Percentiles rank a stretch among this genome's conserved stretches.
These are phyloP conservation scores for Pedionomus torquatus DNA, from an alignment of 2,113 vertebrate genomes.

Conservation along the genomic window DNA sequence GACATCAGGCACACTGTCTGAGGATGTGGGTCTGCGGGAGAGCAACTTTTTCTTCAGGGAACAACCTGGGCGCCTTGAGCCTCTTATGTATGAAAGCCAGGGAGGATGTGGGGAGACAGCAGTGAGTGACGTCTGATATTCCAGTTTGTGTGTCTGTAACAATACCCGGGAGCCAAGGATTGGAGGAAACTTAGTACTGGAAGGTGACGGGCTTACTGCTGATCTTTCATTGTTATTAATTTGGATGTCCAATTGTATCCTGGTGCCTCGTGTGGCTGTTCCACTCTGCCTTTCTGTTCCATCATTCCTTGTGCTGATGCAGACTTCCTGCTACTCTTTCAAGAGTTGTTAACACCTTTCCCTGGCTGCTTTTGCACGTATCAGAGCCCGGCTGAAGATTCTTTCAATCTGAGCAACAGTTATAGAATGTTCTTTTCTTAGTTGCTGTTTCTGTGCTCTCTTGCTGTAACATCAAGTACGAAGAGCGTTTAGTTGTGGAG, in stretches of 20 bases:
- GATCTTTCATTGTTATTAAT: background rate
- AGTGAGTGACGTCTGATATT: background rate
- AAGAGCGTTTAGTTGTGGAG: background rate
- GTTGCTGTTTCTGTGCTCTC: background rate
- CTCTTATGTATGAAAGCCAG: background rate
- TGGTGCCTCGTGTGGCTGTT: background rate
- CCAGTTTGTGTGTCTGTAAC: background rate
- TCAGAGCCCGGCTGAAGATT: background rate
- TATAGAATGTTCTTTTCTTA: background rate
- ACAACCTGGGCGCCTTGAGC: background rate
- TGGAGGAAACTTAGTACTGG: background rate
- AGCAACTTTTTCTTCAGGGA: background rate
- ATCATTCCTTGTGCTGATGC: background rate
- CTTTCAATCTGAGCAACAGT: background rate
- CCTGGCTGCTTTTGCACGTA: background rate
- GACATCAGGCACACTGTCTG: background rate
- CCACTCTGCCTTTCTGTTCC: background rate
- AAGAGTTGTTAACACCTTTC: background rate
- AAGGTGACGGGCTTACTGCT: background rate
- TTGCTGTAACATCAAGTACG: background rate
- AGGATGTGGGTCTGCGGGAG: background rate
- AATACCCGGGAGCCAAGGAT: background rate
- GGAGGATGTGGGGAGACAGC: background rate
- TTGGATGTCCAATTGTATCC: background rate
- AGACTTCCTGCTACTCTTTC: background rate